These are phyloP conservation scores for Notolepis coatsorum DNA, from an alignment of 2,797 vertebrate species.

Conservation along the genomic window DNA sequence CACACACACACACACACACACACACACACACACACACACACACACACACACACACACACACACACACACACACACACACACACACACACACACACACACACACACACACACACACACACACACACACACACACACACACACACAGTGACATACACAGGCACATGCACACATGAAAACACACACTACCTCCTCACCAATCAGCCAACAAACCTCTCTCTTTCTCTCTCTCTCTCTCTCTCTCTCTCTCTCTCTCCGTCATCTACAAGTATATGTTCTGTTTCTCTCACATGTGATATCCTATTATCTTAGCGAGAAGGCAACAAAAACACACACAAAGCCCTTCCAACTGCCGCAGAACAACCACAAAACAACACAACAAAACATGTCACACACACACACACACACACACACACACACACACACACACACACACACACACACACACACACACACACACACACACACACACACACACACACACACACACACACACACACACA, in stretches of 20 bases:
- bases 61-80: not conserved
- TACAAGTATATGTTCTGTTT: not conserved
- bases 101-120: not conserved
- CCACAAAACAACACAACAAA: not conserved
- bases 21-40: constrained; percentile 36
- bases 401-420: not conserved
- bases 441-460: constrained; percentile 11
- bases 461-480: not conserved
- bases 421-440: not conserved
- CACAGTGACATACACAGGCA: too few species aligned
- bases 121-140: not conserved
- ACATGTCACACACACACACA: constrained; percentile 17
- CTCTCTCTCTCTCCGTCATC: not conserved
- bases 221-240: not conserved
- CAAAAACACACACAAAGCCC: not conserved
- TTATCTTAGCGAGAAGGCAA: not conserved
- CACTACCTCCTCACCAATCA: too few species aligned
- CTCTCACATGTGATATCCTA: not conserved
- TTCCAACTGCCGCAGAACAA: not conserved
- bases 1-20: constrained; percentile 28
- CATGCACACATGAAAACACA: too few species aligned
- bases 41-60: constrained; percentile 31
- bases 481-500: constrained; percentile 8
- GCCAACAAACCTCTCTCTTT: too few species aligned
- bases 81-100: not conserved